phyloP scores from a whole-genome alignment of 2,113 vertebrate genomes.

The Capreolus pygargus region DNA sequence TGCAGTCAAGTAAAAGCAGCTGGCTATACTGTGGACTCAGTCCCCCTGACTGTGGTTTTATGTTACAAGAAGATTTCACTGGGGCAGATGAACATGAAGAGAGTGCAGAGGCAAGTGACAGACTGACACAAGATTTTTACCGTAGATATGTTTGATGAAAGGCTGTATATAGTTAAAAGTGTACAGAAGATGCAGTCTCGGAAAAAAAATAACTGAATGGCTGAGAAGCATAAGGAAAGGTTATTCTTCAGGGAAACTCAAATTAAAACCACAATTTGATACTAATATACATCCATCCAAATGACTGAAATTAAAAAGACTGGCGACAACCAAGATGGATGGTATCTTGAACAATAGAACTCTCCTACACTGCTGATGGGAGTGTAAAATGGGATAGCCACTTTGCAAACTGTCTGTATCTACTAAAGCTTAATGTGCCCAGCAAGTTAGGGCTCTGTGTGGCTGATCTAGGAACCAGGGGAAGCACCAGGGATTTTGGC shows the following conservation, averaged over 20 bases:
- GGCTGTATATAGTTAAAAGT: neutral
- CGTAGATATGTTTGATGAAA: neutral
- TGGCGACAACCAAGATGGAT: neutral
- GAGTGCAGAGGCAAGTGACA: neutral
- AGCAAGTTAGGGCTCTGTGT: neutral
- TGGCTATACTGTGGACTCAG: neutral
- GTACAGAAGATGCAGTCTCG: neutral
- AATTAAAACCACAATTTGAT: neutral
- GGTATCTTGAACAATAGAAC: neutral
- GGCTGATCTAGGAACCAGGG: neutral
- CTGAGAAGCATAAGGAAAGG: neutral
- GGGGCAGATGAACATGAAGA: neutral
- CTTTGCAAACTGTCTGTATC: neutral
- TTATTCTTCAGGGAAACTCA: neutral
- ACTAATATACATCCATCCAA: neutral
- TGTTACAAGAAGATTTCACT: constrained; percentile 23
- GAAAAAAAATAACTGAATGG: neutral
- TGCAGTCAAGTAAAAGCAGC: constrained; percentile 33
- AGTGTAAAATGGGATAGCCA: neutral
- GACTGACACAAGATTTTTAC: neutral
- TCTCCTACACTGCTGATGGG: neutral
- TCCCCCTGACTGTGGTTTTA: constrained; percentile 27
- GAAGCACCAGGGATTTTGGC: neutral
- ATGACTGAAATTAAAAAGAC: neutral
- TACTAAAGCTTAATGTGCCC: neutral